These are phyloP conservation scores for Heliconius eleuchia DNA, from an alignment of 1,140 invertebrate genomes.

Conservation along the genomic window DNA sequence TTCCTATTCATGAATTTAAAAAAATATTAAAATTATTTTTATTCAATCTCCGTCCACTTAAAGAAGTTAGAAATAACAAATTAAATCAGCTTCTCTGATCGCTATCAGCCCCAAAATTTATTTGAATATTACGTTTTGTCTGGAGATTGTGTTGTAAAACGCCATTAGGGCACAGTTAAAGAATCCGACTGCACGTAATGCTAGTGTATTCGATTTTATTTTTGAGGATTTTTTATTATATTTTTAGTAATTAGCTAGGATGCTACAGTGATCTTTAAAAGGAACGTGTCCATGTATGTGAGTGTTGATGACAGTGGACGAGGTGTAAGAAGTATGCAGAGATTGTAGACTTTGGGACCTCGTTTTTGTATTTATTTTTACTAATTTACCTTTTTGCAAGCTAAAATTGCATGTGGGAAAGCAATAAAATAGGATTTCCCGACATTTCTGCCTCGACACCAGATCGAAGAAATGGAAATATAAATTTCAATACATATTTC, in stretches of 20 bases:
- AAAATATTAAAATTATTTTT: not conserved
- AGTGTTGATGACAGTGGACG: too few species aligned
- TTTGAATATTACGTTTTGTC: not conserved
- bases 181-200: not conserved
- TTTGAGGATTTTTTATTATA: not conserved
- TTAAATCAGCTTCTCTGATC: not conserved
- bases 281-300: too few species aligned
- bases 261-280: too few species aligned
- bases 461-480: too few species aligned
- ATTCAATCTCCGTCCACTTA: not conserved
- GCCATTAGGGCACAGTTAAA: not conserved
- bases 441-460: too few species aligned
- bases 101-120: slow-evolving; percentile 4
- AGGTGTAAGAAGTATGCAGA: too few species aligned
- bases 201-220: not conserved
- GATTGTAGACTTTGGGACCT: too few species aligned
- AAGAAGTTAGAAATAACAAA: slow-evolving; percentile 13
- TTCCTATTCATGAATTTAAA: not conserved
- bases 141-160: not conserved
- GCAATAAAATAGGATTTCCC: too few species aligned
- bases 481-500: too few species aligned
- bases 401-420: not conserved
- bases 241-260: not conserved
- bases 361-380: too few species aligned
- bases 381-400: not conserved